Percentiles rank a stretch among this genome's conserved stretches.
Evolutionary conservation across 2,888 invertebrate genomes (phyloP).

Genomic region (Biston stratarius): DNA sequence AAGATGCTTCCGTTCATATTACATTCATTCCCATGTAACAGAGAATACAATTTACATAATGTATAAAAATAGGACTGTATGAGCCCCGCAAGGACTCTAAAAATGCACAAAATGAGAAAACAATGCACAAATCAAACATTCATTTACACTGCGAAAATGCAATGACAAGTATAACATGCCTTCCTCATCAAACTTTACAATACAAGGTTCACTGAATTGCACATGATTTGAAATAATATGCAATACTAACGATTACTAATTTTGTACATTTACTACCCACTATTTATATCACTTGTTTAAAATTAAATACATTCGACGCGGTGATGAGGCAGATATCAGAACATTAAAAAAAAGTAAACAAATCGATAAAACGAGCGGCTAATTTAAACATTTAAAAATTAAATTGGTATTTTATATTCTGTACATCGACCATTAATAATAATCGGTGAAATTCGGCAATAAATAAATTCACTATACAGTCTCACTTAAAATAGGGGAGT

Average conservation of each 20-base stretch:
- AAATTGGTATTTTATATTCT: slow-evolving; percentile 71
- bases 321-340: slow-evolving; percentile 70
- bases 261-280: slow-evolving; percentile 82
- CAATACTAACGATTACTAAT: slow-evolving; percentile 78
- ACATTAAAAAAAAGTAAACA: slow-evolving; percentile 64
- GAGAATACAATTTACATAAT: slow-evolving; percentile 83
- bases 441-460: slow-evolving; percentile 77
- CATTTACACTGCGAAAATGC: slow-evolving; percentile 81
- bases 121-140: slow-evolving; percentile 77
- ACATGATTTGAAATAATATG: slow-evolving; percentile 82
- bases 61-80: slow-evolving; percentile 86
- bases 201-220: slow-evolving; percentile 74
- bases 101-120: slow-evolving; percentile 84
- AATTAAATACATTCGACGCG: slow-evolving; percentile 66
- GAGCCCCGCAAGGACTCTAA: slow-evolving; percentile 74
- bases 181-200: slow-evolving; percentile 65
- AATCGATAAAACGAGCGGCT: slow-evolving; percentile 62
- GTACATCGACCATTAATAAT: slow-evolving; percentile 75
- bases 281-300: slow-evolving; percentile 79
- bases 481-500: slow-evolving; percentile 78
- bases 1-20: slow-evolving; percentile 78
- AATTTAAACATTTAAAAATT: slow-evolving; percentile 79
- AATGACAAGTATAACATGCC: slow-evolving; percentile 71
- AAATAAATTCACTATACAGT: slow-evolving; percentile 84
- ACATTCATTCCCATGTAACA: slow-evolving; percentile 80